A percentile compares a stretch with the other conserved stretches of the same genome.
Conservation (phyloP, 2,797 vertebrate species). For the Characodon lateralis region DNA sequence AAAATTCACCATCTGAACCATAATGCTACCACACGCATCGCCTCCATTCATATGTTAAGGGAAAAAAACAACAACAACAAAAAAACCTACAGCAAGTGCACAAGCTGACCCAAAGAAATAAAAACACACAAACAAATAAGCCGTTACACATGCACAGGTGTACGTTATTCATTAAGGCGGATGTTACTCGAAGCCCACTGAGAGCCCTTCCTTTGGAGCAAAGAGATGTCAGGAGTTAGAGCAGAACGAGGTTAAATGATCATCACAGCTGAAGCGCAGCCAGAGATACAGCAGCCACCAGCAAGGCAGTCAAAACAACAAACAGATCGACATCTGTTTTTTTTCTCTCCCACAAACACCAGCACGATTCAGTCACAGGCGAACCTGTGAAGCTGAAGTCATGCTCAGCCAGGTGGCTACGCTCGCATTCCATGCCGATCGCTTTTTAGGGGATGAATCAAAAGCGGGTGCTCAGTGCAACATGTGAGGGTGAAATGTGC, state of each 20-base stretch:
- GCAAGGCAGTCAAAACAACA: conserved; percentile 59
- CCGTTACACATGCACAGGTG: conserved; percentile 50
- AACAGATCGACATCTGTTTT: conserved; percentile 41
- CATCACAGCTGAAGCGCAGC: conserved; percentile 59
- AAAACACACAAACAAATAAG: conserved; percentile 16
- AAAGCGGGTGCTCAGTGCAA: conserved; percentile 22
- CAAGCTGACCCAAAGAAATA: conserved; percentile 20
- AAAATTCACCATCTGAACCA: conserved; percentile 24
- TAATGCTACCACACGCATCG: conserved; percentile 1
- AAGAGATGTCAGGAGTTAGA: conserved; percentile 56
- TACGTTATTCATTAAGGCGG: conserved; percentile 47
- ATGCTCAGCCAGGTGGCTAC: conserved; percentile 54
- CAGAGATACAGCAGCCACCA: conserved; percentile 49
- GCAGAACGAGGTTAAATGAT: conserved; percentile 54
- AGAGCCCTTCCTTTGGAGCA: conserved; percentile 42
- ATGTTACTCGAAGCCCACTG: conserved; percentile 62
- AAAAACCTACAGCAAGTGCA: conserved; percentile 16
- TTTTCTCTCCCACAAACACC: conserved; percentile 33
- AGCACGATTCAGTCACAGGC: conserved; percentile 47
- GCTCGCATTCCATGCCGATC: conserved; percentile 58
- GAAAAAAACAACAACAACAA: not conserved
- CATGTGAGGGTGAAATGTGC: conserved; percentile 22
- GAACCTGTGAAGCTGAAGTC: conserved; percentile 56
- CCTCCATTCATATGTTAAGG: not conserved
- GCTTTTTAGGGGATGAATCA: conserved; percentile 60